Evolutionary conservation across 2,888 invertebrate genomes (phyloP).

Genomic region (Pyrrhia umbra): DNA sequence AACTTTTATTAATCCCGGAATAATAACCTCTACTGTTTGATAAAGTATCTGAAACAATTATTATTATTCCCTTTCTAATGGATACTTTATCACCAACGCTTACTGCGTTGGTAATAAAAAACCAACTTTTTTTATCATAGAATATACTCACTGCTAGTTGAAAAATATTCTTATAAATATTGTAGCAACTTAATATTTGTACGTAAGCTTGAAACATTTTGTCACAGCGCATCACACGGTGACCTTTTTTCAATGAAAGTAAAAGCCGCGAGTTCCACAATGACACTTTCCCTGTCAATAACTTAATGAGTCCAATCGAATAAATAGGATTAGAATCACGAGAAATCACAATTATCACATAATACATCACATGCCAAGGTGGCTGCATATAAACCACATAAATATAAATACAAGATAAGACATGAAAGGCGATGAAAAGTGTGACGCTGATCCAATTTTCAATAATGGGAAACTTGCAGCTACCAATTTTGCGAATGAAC

Average conservation of each 20-base stretch:
- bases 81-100: background rate
- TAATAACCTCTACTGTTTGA: constrained; percentile 24
- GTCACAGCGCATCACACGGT: background rate
- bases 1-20: constrained; percentile 19
- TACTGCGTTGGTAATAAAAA: background rate
- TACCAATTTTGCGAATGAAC: constrained; percentile 7
- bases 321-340: constrained; percentile 38
- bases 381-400: background rate
- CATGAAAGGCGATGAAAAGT: background rate
- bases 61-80: background rate
- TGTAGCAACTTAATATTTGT: constrained; percentile 32
- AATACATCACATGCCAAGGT: background rate
- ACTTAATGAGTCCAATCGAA: constrained; percentile 28
- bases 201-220: constrained; percentile 27
- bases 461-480: background rate
- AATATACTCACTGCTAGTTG: constrained; percentile 33
- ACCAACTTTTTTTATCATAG: background rate
- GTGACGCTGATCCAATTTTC: constrained; percentile 26
- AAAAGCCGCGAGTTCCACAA: constrained; percentile 39
- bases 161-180: constrained; percentile 32
- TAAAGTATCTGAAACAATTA: constrained; percentile 18
- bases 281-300: constrained; percentile 24
- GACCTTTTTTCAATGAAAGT: background rate
- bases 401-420: background rate
- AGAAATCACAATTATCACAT: background rate